phyloP scores from a whole-genome alignment of 2,888 invertebrate species.

The Iphiclides podalirius region DNA sequence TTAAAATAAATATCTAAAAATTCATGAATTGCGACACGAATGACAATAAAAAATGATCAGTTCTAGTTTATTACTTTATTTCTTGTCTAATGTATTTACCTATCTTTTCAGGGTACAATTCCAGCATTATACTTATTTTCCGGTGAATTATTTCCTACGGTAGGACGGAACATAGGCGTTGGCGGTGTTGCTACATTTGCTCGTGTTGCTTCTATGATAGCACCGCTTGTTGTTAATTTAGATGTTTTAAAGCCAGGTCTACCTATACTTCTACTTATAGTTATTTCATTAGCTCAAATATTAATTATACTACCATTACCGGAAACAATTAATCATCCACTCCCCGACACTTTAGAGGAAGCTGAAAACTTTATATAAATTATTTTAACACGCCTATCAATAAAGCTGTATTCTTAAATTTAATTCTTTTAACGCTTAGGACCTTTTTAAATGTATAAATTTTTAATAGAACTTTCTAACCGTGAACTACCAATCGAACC shows the following conservation, averaged over 20 bases:
- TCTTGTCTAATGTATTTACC: background rate
- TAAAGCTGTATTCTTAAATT: no score
- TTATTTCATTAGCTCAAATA: conserved; percentile 52
- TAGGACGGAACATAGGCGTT: conserved; percentile 87
- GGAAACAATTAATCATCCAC: conserved; percentile 62
- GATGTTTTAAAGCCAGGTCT: conserved; percentile 45
- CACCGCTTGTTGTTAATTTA: conserved; percentile 56
- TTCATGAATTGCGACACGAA: no score
- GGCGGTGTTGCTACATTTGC: conserved; percentile 87
- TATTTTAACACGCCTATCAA: background rate
- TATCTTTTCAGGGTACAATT: conserved; percentile 72
- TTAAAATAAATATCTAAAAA: no score
- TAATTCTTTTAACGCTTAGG: no score
- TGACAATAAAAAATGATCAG: no score
- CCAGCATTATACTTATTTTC: conserved; percentile 85
- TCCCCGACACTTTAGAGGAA: conserved; percentile 78
- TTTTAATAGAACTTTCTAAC: no score
- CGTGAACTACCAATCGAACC: no score
- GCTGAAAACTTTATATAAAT: conserved; percentile 42
- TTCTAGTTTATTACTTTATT: no score
- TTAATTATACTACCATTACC: conserved; percentile 59
- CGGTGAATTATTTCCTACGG: conserved; percentile 89
- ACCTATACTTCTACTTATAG: conserved; percentile 52
- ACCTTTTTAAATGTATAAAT: no score
- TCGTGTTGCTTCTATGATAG: conserved; percentile 87